Conservation (phyloP, 2,888 invertebrate genomes). For the Rutpela maculata region DNA sequence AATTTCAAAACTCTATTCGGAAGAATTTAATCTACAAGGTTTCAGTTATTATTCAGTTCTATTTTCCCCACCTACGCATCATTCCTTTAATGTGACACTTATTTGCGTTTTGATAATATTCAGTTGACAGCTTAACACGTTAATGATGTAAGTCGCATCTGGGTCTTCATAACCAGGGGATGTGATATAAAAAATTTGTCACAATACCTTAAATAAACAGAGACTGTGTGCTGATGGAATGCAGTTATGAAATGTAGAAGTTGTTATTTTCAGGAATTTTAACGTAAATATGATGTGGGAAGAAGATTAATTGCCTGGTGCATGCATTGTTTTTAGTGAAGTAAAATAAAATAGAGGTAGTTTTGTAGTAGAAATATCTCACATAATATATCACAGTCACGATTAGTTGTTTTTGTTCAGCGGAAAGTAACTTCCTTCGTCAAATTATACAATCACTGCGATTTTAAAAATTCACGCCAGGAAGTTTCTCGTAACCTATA, state of each 20-base stretch:
- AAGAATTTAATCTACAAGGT: too few species aligned
- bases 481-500: too few species aligned
- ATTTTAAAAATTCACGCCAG: too few species aligned
- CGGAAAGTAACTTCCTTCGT: background rate
- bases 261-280: conserved; percentile 39
- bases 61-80: too few species aligned
- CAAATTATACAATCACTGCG: background rate
- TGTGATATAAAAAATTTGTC: conserved; percentile 4
- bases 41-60: too few species aligned
- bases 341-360: conserved; percentile 19
- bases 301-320: conserved; percentile 16
- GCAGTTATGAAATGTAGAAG: conserved; percentile 38
- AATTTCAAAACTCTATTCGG: too few species aligned
- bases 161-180: background rate
- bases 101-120: background rate
- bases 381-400: conserved; percentile 26
- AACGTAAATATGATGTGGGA: conserved; percentile 31
- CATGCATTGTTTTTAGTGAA: conserved; percentile 21
- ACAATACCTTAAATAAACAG: conserved; percentile 49
- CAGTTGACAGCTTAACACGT: background rate
- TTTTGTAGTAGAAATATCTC: conserved; percentile 45
- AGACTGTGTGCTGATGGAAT: conserved; percentile 46
- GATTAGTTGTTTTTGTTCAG: background rate
- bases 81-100: too few species aligned
- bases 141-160: conserved; percentile 14